These are phyloP conservation scores for Nephila pilipes DNA, from an alignment of 1,140 invertebrate species.

Conservation along the genomic window DNA sequence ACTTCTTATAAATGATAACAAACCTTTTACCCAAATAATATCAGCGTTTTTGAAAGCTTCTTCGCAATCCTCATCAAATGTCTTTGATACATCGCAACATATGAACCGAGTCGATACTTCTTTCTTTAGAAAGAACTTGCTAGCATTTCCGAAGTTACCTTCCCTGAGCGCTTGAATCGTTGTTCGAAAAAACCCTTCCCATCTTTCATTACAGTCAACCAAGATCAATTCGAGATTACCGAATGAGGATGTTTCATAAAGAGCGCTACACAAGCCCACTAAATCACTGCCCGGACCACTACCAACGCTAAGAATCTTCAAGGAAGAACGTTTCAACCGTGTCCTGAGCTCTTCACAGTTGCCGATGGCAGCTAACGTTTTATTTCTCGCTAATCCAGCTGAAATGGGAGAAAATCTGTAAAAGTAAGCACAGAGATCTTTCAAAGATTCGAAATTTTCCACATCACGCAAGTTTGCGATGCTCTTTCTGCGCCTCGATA, in stretches of 20 bases:
- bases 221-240: not conserved
- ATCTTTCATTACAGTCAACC: not conserved
- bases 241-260: not conserved
- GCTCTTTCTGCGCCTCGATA: not conserved
- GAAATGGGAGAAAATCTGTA: not conserved
- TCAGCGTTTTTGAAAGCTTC: not conserved
- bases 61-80: not conserved
- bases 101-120: not conserved
- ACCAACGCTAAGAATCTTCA: not conserved
- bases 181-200: not conserved
- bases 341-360: not conserved
- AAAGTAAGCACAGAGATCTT: not conserved
- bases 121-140: not conserved
- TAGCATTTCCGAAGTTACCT: not conserved
- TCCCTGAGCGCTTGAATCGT: not conserved
- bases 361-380: not conserved
- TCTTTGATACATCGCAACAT: not conserved
- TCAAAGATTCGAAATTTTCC: not conserved
- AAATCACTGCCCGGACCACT: not conserved
- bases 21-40: not conserved
- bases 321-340: not conserved
- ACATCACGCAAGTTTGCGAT: not conserved
- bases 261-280: not conserved
- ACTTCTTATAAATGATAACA: not conserved
- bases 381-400: not conserved